Evolutionary conservation across 2,888 invertebrate species (phyloP), one percentile per base, ranked within the genome.

Genomic region (Ochropleura plecta): DNA sequence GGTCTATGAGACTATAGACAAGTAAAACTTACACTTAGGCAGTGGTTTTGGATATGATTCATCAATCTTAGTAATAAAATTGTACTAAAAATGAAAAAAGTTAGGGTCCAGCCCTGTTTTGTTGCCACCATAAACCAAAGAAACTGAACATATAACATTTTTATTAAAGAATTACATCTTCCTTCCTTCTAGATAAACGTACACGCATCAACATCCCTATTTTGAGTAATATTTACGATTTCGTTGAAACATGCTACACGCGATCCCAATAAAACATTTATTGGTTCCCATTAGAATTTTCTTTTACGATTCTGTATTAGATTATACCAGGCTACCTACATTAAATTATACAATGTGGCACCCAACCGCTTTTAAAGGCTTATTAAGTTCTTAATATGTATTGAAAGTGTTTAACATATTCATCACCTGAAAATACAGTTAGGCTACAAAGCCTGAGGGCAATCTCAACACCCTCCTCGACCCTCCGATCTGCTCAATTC

Each of bases 151-250:
- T 74, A 84, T 76, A 86, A 80, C 72, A 62, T 84, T 86, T 84
- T 84, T 85, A 86, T 76, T 86, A 78, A 73, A 75, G 74, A 82
- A 82, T 82, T 70, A 85, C 74, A 83, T 76, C 72, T 87, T 70
- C 49, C 74, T 82, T 79, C 44, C 68, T 81, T 81, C 65, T 46
- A 69, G 76, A 80, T 76, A 84, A 76, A 76, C 71, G 78, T 72
- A 78, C 66, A 73, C 63, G 77, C 68, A 83, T 83, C 76, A 76
- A 83, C 84, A 83, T 86, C 85, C 88, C 88, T 87, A 89, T 91
- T 92, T 93, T 90, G 90, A 88, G 82, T 83, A 90, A 91, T 93
- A 92, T 94, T 94, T 94, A 93, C 89, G 92, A 91, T 87, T 91
- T 90, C 88, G 88, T 89, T 85, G 90, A 90, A 92, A 90, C 85